Base-by-base conservation (phyloP, 2,113 vertebrate genomes). In the Phaethornis superciliosus region DNA sequence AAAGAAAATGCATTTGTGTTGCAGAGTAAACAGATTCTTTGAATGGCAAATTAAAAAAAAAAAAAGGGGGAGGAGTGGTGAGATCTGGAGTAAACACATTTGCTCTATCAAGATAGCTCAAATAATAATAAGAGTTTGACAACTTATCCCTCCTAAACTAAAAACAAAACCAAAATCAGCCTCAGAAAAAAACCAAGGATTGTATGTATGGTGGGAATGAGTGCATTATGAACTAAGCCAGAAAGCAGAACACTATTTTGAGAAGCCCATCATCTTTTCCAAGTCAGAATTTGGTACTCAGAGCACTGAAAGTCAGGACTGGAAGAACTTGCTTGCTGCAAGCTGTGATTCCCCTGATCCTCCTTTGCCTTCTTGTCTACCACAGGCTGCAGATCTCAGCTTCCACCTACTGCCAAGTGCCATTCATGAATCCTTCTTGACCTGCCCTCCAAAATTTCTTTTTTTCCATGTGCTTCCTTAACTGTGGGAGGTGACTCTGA, bases 21-120 rank as follows among this genome's bases (percentile, higher is more conserved):
- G 44, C 42, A 69, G 26, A 79, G 9, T 17, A 54, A 94, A 67
- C 23, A 81, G 22, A 37, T 64, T 54, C 16, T 11, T 70, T 30
- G 4, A 8, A 51, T 0, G 4, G 35, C 1, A 90, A 49, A 81
- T 33, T 47, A 81, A 72, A 76, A 22, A n/a, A 77, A 77, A 26
- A n/a, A 18, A 15, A 64, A 4, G 4, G 11, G 30, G 65, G 28
- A 55, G 9, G 12, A 71, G 10, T 10, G 1, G 0, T 0, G 0
- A 85, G 9, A 76, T 26, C 22, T 42, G 32, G 15, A 83, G 4
- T 6, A 33, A 12, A 65, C 40, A 74, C 6, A 51, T 32, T 70
- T 59, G 23, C 7, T 79, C n/a, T 60, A 58, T 20, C 33, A 46
- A 49, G 3, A 28, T 37, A 58, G 69, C 33, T 56, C 24, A 85